Evolutionary conservation across 2,888 invertebrate genomes (phyloP), one percentile per base, ranked within the genome.

Genomic region (Melanostoma scalare): DNA sequence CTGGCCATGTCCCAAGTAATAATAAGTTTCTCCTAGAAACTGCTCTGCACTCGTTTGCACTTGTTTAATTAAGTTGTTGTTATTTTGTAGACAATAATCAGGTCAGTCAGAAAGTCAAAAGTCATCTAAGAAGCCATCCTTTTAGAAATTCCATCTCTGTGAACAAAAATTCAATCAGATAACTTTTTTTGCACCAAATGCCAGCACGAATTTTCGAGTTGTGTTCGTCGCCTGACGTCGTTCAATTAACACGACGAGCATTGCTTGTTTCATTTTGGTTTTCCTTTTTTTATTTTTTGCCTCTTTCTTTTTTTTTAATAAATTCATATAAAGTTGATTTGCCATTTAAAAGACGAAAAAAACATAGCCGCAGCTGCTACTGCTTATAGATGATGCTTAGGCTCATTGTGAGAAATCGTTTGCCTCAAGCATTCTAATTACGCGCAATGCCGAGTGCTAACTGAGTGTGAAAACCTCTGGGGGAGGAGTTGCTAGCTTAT

Each of bases 401-500:
- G 42, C 44, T 31, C 36, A 71, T 60, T 73, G 53, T 73, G 31
- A 74, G 35, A 61, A 50, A 61, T 56, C 38, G 40, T 52, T 74
- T 58, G 52, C 58, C 60, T 50, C 46, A 53, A 58, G 65, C 80
- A 71, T 81, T 75, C 80, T 81, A 81, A 76, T 71, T 71, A 71
- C 65, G 40, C 20, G 40, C 58, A 60, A 46, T 58, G 44, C 20
- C 72, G 9, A 65, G 58, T 53, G 77, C 40, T 52, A 77, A 72
- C 63, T 60, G 56, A 74, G 79, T 74, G 79, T 69, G 74, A 74
- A 74, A 74, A 55, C 38, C 42, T 69, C 42, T 63, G 3, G 2
- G 48, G 56, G 9, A 68, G 61, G 33, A 36, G 61, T n/a, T 4
- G 6, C 5, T 5, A 9, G 55, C 0, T 3, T 6, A 20, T 4